Conservation (phyloP, 2,113 vertebrate genomes). For the Prolemur simus region DNA sequence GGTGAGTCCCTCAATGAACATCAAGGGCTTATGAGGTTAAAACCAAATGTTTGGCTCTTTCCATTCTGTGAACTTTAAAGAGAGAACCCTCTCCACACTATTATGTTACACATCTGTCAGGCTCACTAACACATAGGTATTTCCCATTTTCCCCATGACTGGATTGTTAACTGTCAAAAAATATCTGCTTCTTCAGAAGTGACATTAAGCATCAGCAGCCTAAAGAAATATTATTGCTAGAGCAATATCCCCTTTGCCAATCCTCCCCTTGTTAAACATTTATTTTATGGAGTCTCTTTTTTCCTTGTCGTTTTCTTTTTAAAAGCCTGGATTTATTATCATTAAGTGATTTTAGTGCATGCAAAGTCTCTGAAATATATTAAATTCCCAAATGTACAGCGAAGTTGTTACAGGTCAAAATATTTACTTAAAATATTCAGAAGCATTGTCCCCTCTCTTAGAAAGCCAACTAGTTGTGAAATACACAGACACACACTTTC, state of each 20-base stretch:
- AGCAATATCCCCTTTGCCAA: not conserved
- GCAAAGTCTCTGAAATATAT: not conserved
- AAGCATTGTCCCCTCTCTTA: not conserved
- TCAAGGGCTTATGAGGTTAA: not conserved
- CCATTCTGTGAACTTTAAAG: not conserved
- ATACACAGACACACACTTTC: not conserved
- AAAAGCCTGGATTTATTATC: not conserved
- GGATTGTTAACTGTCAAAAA: not conserved
- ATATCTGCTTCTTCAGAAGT: not conserved
- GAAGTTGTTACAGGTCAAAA: constrained; percentile 29
- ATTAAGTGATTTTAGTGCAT: not conserved
- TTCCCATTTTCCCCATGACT: not conserved
- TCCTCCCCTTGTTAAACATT: not conserved
- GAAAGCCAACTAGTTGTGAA: not conserved
- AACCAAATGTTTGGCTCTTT: not conserved
- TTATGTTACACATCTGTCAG: not conserved
- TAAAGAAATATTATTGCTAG: not conserved
- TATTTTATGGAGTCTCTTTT: not conserved
- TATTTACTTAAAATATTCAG: constrained; percentile 35
- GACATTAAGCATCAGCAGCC: not conserved
- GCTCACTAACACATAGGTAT: not conserved
- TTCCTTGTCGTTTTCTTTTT: not conserved
- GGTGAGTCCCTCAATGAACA: not conserved
- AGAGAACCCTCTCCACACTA: not conserved
- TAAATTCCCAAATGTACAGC: not conserved